Conservation (phyloP, 2,113 vertebrate genomes). For the Alligator mississippiensis region DNA sequence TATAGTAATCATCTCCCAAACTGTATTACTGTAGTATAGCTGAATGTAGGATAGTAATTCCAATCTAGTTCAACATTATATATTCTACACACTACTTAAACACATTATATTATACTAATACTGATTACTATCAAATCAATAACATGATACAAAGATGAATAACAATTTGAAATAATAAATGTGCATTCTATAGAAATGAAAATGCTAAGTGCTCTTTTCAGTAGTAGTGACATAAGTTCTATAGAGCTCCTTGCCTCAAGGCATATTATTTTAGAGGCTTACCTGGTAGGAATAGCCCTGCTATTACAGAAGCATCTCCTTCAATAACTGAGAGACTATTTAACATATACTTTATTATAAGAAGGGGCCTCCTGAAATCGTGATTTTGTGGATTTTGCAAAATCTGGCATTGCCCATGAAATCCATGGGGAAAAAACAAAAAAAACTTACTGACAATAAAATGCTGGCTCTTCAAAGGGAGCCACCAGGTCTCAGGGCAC, state of each 20-base stretch:
- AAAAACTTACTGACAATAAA: too few species aligned
- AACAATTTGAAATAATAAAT: neutral
- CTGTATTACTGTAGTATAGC: neutral
- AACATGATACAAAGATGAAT: neutral
- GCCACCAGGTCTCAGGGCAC: too few species aligned
- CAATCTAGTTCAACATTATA: neutral
- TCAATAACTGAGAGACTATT: neutral
- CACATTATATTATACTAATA: neutral
- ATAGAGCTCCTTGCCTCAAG: neutral
- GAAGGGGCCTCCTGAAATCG: neutral
- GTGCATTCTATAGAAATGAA: neutral
- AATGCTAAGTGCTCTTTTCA: neutral
- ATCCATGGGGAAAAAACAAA: too few species aligned
- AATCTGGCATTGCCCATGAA: too few species aligned
- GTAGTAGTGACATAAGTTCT: neutral
- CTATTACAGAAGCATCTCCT: neutral
- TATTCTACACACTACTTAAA: neutral
- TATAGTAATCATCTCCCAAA: neutral
- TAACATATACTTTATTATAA: neutral
- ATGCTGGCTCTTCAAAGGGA: too few species aligned
- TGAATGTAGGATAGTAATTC: neutral
- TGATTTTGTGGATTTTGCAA: too few species aligned
- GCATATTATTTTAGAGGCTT: neutral
- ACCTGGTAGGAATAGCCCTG: neutral
- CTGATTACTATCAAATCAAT: neutral